Evolutionary conservation across 2,888 invertebrate species (phyloP).

Genomic region (Folsomia manolachei): DNA sequence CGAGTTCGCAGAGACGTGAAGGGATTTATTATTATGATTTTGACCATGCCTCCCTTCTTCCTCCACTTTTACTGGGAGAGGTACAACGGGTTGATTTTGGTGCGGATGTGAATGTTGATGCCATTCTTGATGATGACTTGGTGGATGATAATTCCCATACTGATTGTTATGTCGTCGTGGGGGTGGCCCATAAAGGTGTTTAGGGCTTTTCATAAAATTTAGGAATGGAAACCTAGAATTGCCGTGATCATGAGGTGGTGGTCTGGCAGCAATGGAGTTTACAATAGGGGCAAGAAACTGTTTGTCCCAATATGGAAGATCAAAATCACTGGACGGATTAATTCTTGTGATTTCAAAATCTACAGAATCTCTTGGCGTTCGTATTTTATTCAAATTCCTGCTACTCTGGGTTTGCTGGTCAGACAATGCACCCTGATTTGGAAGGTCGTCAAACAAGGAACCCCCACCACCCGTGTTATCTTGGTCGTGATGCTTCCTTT

Average conservation of each 20-base stretch:
- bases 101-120: slow-evolving; percentile 12
- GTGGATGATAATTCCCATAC: background rate
- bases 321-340: slow-evolving; percentile 32
- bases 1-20: slow-evolving; percentile 38
- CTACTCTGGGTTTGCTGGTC: background rate
- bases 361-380: slow-evolving; percentile 32
- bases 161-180: background rate
- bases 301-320: slow-evolving; percentile 30
- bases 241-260: background rate
- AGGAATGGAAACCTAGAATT: background rate
- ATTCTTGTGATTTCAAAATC: slow-evolving; percentile 27
- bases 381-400: background rate
- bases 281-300: slow-evolving; percentile 35
- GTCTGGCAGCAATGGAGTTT: slow-evolving; percentile 26
- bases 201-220: background rate
- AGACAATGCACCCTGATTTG: slow-evolving; percentile 46
- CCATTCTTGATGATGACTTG: too few relatives aligned
- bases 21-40: background rate
- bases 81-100: background rate
- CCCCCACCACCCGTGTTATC: background rate
- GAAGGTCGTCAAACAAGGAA: slow-evolving; percentile 45
- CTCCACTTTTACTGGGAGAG: background rate
- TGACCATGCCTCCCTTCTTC: background rate
- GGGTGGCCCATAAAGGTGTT: slow-evolving; percentile 1
- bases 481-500: background rate